phyloP scores from a whole-genome alignment of 2,113 vertebrate species.

The Eleginops maclovinus region DNA sequence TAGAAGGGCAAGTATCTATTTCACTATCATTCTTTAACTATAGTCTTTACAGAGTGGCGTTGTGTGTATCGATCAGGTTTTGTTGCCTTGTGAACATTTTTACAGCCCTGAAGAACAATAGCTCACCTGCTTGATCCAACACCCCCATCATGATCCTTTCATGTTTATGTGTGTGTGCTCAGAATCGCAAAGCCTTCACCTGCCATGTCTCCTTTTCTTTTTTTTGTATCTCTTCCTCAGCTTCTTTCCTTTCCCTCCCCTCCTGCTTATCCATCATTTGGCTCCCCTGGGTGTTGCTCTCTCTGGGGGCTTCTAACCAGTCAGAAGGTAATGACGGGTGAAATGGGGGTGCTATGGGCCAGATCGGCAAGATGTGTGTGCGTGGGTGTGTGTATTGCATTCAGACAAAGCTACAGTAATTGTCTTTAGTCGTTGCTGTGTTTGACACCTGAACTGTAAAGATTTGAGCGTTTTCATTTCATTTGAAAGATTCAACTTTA shows the following conservation, averaged over 20 bases:
- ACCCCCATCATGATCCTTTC: constrained; percentile 32
- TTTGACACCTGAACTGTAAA: constrained; percentile 4
- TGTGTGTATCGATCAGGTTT: constrained; percentile 69
- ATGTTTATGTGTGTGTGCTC: constrained; percentile 23
- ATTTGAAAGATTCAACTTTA: no score
- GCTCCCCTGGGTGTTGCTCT: constrained; percentile 37
- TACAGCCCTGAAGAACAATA: constrained; percentile 57
- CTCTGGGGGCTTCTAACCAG: constrained; percentile 46
- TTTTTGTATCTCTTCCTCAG: neutral
- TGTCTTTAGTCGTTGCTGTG: constrained; percentile 36
- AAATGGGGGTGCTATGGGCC: constrained; percentile 78
- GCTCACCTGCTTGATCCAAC: constrained; percentile 53
- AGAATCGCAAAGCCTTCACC: constrained; percentile 26
- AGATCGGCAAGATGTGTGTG: constrained; percentile 58
- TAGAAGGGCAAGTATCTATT: constrained; percentile 44
- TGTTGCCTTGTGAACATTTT: constrained; percentile 72
- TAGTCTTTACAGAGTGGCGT: constrained; percentile 58
- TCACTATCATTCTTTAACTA: constrained; percentile 60
- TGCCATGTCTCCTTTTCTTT: constrained; percentile 17
- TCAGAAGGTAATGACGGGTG: constrained; percentile 79
- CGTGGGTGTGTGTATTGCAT: constrained; percentile 27
- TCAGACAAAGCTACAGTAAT: constrained; percentile 32
- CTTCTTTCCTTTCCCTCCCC: constrained; percentile 9
- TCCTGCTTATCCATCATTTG: constrained; percentile 67
- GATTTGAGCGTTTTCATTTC: neutral